Evolutionary conservation across 2,888 invertebrate species (phyloP).

Genomic region (Sussaba pulchella): DNA sequence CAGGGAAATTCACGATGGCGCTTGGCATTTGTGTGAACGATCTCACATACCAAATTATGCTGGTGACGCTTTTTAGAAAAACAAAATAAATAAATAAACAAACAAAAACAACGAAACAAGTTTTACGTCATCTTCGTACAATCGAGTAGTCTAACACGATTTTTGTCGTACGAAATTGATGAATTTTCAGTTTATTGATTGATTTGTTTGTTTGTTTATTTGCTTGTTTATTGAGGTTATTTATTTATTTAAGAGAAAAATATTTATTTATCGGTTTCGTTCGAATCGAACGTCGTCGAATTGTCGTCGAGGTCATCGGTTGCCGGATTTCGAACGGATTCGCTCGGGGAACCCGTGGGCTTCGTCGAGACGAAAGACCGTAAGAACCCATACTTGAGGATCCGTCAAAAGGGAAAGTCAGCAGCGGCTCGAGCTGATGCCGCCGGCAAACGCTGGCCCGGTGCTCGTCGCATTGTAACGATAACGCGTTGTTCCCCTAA

Average conservation of each 20-base stretch:
- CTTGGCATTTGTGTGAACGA: constrained; percentile 46
- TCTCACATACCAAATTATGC: constrained; percentile 24
- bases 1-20: constrained; percentile 55
- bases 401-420: constrained; percentile 70
- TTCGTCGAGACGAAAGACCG: constrained; percentile 11
- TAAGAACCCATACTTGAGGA: constrained; percentile 47
- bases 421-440: constrained; percentile 36
- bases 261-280: constrained; percentile 23
- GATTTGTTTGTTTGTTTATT: too few relatives aligned
- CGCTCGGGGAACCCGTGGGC: constrained; percentile 32
- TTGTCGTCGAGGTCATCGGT: constrained; percentile 63
- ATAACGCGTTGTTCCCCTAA: constrained; percentile 40
- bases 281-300: constrained; percentile 55
- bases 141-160: constrained; percentile 9
- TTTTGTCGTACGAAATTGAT: constrained; percentile 8
- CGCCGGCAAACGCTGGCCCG: constrained; percentile 50
- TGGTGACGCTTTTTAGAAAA: constrained; percentile 46
- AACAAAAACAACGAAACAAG: too few relatives aligned
- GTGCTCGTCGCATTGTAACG: constrained; percentile 54
- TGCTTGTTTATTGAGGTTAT: too few relatives aligned
- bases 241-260: too few relatives aligned
- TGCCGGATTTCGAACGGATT: background rate
- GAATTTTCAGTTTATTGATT: background rate
- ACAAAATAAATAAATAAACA: too few relatives aligned
- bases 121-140: constrained; percentile 1